Conservation (phyloP, 2,113 vertebrate genomes). For the Chaetodon trifascialis region DNA sequence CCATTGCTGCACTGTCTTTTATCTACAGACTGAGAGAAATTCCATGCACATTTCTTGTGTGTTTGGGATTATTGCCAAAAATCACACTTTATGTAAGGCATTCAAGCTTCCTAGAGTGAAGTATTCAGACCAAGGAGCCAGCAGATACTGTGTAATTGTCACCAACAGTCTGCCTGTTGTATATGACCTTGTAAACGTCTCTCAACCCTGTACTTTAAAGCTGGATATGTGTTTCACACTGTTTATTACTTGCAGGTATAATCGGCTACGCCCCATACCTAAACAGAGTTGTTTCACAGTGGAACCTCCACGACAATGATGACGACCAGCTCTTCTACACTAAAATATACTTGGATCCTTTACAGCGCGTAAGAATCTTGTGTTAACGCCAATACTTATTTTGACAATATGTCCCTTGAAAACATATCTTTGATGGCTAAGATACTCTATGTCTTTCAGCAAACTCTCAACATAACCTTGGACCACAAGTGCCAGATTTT, state of each 20-base stretch:
- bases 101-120: conserved; percentile 13
- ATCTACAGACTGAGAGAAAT: conserved; percentile 42
- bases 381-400: neutral
- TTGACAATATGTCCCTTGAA: conserved; percentile 18
- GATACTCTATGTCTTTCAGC: conserved; percentile 80
- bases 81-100: conserved; percentile 52
- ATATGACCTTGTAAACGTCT: conserved; percentile 58
- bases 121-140: conserved; percentile 23
- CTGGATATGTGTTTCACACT: conserved; percentile 49
- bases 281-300: conserved; percentile 90
- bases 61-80: conserved; percentile 56
- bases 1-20: conserved; percentile 13
- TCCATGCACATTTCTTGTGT: conserved; percentile 46
- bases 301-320: conserved; percentile 96
- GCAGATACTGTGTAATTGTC: conserved; percentile 59
- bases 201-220: conserved; percentile 54
- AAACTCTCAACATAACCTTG: conserved; percentile 92
- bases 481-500: conserved; percentile 98
- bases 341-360: conserved; percentile 93
- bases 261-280: conserved; percentile 92
- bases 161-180: conserved; percentile 39
- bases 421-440: neutral
- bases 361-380: conserved; percentile 84
- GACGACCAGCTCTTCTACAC: conserved; percentile 99
- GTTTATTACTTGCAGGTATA: conserved; percentile 87